Base-by-base conservation (phyloP, 2,113 vertebrate genomes). In the Trogon surrucura region DNA sequence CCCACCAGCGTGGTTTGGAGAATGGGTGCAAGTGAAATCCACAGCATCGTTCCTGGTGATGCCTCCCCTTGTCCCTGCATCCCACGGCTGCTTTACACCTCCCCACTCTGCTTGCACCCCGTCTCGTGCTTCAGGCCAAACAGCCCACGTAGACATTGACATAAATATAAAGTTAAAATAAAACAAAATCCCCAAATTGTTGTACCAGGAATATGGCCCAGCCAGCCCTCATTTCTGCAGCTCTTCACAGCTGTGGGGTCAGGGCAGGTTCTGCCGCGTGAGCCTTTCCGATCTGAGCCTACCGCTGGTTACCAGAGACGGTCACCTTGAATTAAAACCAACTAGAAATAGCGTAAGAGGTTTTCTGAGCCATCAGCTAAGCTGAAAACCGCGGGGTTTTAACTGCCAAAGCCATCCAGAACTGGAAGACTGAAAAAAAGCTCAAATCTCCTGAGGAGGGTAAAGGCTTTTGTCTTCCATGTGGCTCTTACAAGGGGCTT, bases 21-120 rank as follows among this genome's bases (percentile, higher is more conserved):
- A 64, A 36, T 4, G 32, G 26, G 22, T 20, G 16, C 3, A 0
- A 32, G 50, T 83, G 50, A 87, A 90, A 74, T 10, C 36, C 16
- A 58, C 16, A 0, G 1, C 8, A 4, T 0, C 2, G 25, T 25
- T 51, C 29, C 29, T 14, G 6, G 32, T 10, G 29, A 41, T 41
- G 20, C 17, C 57, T 53, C 61, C 34, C 25, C 38, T 50, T 50
- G 30, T 38, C 47, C 36, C 47, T 27, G 16, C 4, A 22, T 48
- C 60, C 54, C 36, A 25, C 0, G 0, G 21, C 10, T 2, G 5
- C 36, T 29, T 79, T 15, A 45, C 10, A 32, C 38, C 38, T 54
- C 53, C 4, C 18, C 62, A 48, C 45, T 30, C 78, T 2, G 1
- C 36, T 54, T 53, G 44, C 72, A 58, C 13, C 2, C 2, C 44